phyloP scores from a whole-genome alignment of 2,797 vertebrate species.

The Mareca penelope region DNA sequence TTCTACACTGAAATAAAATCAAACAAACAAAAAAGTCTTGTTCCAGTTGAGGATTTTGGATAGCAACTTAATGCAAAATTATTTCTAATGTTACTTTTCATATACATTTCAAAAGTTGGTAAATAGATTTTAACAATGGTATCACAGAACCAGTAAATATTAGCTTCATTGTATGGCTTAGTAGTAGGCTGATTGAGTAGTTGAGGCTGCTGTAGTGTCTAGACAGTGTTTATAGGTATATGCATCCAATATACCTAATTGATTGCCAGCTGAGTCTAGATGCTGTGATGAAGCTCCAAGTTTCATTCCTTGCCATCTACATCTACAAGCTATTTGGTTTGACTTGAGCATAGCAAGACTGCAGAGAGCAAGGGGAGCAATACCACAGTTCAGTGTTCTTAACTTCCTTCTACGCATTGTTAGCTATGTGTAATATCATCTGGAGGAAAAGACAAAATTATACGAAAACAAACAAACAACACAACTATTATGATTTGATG shows the following conservation, averaged over 20 bases:
- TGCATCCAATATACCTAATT: background rate
- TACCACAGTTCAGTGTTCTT: background rate
- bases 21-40: background rate
- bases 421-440: background rate
- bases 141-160: background rate
- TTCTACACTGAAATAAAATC: background rate
- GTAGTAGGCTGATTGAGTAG: background rate
- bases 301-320: background rate
- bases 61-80: background rate
- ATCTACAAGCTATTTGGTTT: background rate
- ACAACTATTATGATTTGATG: background rate
- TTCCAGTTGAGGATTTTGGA: background rate
- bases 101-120: background rate
- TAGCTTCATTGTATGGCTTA: background rate
- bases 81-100: background rate
- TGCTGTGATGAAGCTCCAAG: background rate
- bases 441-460: background rate
- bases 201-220: background rate
- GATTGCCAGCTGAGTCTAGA: background rate
- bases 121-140: background rate
- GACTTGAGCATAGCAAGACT: background rate
- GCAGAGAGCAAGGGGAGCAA: background rate
- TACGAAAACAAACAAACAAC: background rate
- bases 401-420: background rate
- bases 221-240: rapidly evolving